These are phyloP conservation scores for Melanostoma scalare DNA, from an alignment of 2,888 invertebrate species.

Conservation along the genomic window DNA sequence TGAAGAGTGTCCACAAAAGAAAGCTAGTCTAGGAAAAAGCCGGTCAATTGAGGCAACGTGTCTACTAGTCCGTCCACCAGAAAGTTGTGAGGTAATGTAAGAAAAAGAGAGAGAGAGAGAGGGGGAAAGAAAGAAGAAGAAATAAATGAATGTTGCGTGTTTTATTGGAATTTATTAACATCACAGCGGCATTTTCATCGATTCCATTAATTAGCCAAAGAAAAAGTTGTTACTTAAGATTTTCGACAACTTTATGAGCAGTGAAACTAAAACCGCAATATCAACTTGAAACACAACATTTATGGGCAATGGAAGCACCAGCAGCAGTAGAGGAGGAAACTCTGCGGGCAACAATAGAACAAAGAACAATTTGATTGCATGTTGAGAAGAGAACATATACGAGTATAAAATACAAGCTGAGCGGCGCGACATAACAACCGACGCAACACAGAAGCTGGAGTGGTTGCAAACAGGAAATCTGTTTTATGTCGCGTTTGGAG, in stretches of 20 bases:
- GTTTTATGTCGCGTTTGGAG: constrained; percentile 35
- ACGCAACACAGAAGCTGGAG: constrained; percentile 31
- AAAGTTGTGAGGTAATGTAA: constrained; percentile 33
- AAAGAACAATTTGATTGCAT: constrained; percentile 57
- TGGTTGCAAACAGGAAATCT: constrained; percentile 60
- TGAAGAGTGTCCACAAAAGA: constrained; percentile 33
- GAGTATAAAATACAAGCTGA: constrained; percentile 48
- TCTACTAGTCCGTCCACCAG: constrained; percentile 1
- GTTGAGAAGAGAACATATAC: constrained; percentile 12
- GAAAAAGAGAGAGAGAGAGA: too few relatives aligned
- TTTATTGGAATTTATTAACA: constrained; percentile 53
- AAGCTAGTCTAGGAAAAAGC: constrained; percentile 32
- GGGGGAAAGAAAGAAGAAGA: constrained; percentile 5
- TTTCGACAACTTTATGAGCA: constrained; percentile 40
- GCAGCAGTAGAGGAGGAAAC: constrained; percentile 20
- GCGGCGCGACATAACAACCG: constrained; percentile 47
- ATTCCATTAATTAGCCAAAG: constrained; percentile 53
- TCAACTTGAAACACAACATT: constrained; percentile 11
- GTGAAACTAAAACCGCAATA: constrained; percentile 13
- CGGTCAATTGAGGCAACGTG: constrained; percentile 27
- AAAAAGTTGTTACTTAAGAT: constrained; percentile 38
- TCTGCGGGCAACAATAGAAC: constrained; percentile 59
- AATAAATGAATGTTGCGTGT: constrained; percentile 31
- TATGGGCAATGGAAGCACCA: neutral
- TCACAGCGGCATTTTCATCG: constrained; percentile 42